Conservation (phyloP, 2,797 vertebrate genomes). For the Pangasius djambal region DNA sequence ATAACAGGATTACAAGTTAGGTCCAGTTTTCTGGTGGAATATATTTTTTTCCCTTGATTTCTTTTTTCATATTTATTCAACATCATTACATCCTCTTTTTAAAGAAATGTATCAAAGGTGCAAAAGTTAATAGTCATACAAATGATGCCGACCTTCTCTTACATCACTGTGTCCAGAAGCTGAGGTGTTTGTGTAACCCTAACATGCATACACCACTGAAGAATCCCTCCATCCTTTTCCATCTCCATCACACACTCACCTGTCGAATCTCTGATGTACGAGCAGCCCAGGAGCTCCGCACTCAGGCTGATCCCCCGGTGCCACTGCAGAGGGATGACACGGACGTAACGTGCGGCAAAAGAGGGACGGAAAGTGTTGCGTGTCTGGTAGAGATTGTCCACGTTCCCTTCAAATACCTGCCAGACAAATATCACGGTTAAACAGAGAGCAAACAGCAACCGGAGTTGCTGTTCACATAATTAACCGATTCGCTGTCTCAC, state of each 20-base stretch:
- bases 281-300: constrained; percentile 79
- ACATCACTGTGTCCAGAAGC: background rate
- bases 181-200: background rate
- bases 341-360: constrained; percentile 75
- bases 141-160: no score
- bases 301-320: constrained; percentile 77
- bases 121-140: background rate
- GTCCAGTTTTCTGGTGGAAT: background rate
- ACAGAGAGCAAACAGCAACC: background rate
- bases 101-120: background rate
- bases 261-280: constrained; percentile 46
- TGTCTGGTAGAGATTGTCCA: constrained; percentile 73
- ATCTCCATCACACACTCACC: constrained; percentile 25
- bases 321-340: constrained; percentile 78
- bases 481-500: constrained; percentile 62
- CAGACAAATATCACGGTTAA: background rate
- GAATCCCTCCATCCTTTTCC: background rate
- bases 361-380: constrained; percentile 81
- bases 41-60: background rate
- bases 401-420: constrained; percentile 82
- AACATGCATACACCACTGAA: background rate
- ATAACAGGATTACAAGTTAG: background rate
- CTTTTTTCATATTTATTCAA: background rate
- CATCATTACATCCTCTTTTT: background rate
- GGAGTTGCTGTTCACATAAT: background rate